Conservation (phyloP, 2,113 vertebrate genomes). For the Sceloporus undulatus region DNA sequence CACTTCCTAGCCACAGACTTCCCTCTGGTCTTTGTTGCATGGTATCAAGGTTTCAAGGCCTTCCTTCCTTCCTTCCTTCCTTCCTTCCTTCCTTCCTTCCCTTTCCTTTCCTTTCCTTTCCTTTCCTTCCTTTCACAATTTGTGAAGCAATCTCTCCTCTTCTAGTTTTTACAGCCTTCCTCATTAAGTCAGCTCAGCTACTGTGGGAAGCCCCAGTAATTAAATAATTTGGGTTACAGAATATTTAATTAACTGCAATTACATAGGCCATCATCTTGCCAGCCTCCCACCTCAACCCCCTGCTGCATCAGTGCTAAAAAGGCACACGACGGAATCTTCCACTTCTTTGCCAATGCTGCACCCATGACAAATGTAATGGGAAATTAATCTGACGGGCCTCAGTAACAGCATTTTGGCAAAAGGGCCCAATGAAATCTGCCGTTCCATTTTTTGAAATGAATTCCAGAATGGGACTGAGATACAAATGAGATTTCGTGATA, state of each 20-base stretch:
- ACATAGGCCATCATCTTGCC: constrained; percentile 52
- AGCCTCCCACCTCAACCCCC: constrained; percentile 53
- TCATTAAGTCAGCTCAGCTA: constrained; percentile 62
- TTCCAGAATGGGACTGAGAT: background rate
- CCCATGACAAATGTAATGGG: background rate
- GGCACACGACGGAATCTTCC: background rate
- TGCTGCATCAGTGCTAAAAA: constrained; percentile 44
- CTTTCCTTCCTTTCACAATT: constrained; percentile 7
- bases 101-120: background rate
- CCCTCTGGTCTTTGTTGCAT: background rate
- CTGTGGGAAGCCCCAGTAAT: constrained; percentile 65
- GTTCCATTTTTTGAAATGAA: background rate
- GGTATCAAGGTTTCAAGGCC: background rate
- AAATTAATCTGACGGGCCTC: constrained; percentile 7
- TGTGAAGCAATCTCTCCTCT: constrained; percentile 28
- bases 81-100: background rate
- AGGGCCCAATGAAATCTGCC: no score
- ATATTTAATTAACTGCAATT: constrained; percentile 74
- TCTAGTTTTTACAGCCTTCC: constrained; percentile 55
- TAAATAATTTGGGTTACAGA: constrained; percentile 71
- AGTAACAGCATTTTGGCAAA: background rate
- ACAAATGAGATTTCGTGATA: background rate
- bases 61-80: no score
- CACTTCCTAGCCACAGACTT: background rate
- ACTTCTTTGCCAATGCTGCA: background rate